Evolutionary conservation across 2,888 invertebrate species (phyloP).

Genomic region (Hedychridium roseum): DNA sequence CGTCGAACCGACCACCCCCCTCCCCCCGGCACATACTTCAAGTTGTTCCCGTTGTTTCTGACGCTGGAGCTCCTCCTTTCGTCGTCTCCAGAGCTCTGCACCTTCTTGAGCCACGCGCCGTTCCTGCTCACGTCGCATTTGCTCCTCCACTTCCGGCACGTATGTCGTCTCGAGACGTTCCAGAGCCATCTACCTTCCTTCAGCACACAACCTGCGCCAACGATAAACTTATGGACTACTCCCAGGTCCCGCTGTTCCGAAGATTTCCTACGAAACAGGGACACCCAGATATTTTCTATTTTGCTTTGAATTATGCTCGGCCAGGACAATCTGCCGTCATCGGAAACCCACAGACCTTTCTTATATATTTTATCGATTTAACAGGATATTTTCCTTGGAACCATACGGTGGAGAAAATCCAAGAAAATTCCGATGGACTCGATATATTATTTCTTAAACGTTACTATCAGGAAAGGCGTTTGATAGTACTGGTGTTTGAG

Average conservation of each 20-base stretch:
- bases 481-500: no score
- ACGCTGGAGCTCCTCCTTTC: constrained; percentile 56
- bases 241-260: no score
- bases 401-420: neutral
- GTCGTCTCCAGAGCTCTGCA: constrained; percentile 51
- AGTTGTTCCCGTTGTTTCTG: constrained; percentile 58
- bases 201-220: neutral
- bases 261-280: neutral
- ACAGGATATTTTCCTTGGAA: constrained; percentile 25
- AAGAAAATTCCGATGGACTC: neutral
- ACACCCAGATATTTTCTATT: no score
- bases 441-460: no score
- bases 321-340: no score
- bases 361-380: constrained; percentile 39
- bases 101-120: constrained; percentile 56
- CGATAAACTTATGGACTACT: no score
- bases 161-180: constrained; percentile 49
- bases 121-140: constrained; percentile 51
- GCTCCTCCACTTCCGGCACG: constrained; percentile 52
- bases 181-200: constrained; percentile 34
- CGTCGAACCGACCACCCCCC: constrained; percentile 15
- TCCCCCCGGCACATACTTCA: constrained; percentile 53
- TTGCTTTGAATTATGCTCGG: no score
- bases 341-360: no score
- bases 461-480: no score